Base-by-base conservation (phyloP, 2,888 invertebrate species). In the Trissonchulus sp. region DNA sequence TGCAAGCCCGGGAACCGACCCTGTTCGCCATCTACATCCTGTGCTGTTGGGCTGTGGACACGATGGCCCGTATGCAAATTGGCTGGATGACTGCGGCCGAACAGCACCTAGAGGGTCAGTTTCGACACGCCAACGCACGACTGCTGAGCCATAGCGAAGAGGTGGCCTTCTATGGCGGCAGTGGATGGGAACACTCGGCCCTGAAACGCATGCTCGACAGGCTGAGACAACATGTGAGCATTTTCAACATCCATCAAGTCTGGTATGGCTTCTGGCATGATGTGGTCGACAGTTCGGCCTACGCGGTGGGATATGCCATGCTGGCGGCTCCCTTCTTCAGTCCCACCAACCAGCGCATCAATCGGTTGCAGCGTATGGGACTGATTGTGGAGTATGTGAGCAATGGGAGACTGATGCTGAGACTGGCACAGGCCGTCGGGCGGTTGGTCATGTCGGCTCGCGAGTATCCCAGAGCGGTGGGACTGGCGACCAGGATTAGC, bases 71-170 rank as follows among this genome's bases (percentile, higher is more conserved):
- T 78, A 90, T 91, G 80, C 97, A 97, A 0, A 92, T 94, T 77
- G 94, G 92, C 0, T 88, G 90, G 71, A 88, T 98, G 87, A 98
- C 98, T 0, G 93, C 94, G 0, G 90, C 90, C 77, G 98, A 99
- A 85, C 98, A 98, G 86, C 93, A 93, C 84, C 87, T 97, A 23
- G 99, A 99, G 87, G 99, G 98, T 74, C 97, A 99, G 88, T 97
- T 94, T 86, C 89, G 98, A 84, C 97, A 94, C 84, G 94, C 97
- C 38, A 95, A 99, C 86, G 93, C 97, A 1, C 88, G 98, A 73
- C 88, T 99, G 37, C 98, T 99, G 77, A 95, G 96, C 0, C 96
- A 98, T 86, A 93, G 96, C 0, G 98, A 99, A 86, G 99, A 99
- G 86, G 90, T 95, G 63, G 89, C 89, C 1, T 89, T 89, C 82